Percentiles rank a stretch among this genome's conserved stretches.
These are phyloP conservation scores for Scaptomyza polygonia DNA, from an alignment of 2,888 invertebrate species.

Conservation along the genomic window DNA sequence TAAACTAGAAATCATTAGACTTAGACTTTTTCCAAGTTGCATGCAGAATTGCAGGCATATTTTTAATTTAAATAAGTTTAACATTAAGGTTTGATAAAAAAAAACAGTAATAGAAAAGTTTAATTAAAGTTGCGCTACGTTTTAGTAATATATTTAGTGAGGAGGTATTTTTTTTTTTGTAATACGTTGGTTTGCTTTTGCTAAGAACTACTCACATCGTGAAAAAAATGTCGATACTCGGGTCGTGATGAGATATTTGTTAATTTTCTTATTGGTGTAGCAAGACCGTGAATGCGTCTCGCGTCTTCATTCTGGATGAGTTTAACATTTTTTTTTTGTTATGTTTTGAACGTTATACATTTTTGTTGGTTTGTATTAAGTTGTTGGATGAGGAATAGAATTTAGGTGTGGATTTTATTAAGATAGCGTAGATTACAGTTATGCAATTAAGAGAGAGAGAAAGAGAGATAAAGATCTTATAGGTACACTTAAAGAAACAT, in stretches of 20 bases:
- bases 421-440: conserved; percentile 46
- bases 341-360: conserved; percentile 28
- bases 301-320: conserved; percentile 84
- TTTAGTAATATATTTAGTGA: conserved; percentile 35
- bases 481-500: conserved; percentile 47
- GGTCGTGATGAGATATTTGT: conserved; percentile 85
- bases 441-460: conserved; percentile 27
- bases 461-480: conserved; percentile 39
- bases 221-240: conserved; percentile 85
- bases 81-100: conserved; percentile 21
- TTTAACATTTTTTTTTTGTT: conserved; percentile 66
- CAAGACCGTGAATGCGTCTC: conserved; percentile 85
- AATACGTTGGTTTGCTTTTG: conserved; percentile 43
- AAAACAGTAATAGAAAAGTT: background rate
- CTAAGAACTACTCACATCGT: conserved; percentile 85
- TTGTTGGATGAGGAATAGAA: conserved; percentile 75
- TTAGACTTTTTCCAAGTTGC: conserved; percentile 52
- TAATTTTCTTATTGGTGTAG: conserved; percentile 85
- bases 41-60: conserved; percentile 28
- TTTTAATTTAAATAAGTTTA: background rate
- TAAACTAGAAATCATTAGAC: conserved; percentile 44
- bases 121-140: conserved; percentile 47
- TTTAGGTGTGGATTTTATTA: conserved; percentile 66
- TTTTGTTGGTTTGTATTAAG: conserved; percentile 53
- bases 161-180: conserved; percentile 32